Conservation (phyloP, 2,888 invertebrate genomes). For the Chymomyza amoena region DNA sequence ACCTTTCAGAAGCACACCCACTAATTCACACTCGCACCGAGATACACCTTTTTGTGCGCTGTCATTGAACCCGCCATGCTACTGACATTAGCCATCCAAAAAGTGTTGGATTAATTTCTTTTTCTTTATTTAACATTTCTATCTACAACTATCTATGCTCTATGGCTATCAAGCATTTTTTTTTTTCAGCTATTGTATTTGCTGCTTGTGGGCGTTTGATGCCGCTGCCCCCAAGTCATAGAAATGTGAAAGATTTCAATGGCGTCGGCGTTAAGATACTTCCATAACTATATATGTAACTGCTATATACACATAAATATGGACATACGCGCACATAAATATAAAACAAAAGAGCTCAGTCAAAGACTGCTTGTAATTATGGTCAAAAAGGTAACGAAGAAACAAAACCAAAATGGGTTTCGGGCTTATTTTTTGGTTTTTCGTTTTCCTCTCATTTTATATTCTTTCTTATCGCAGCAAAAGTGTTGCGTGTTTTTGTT, state of each 20-base stretch:
- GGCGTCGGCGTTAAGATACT: not conserved
- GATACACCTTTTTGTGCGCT: conserved; percentile 11
- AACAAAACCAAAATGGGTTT: not conserved
- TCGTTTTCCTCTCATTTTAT: conserved; percentile 31
- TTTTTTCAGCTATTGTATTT: not conserved
- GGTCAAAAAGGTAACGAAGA: conserved; percentile 8
- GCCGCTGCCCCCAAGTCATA: not conserved
- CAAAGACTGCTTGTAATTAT: conserved; percentile 32
- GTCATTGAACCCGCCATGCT: conserved; percentile 47
- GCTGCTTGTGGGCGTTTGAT: not conserved
- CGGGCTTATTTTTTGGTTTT: conserved; percentile 33
- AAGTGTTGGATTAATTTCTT: not conserved
- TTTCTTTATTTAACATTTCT: not conserved
- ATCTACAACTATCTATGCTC: not conserved
- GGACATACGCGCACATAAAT: not conserved
- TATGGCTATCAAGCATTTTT: conserved; percentile 1
- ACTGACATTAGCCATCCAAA: conserved; percentile 12
- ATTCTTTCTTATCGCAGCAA: not conserved
- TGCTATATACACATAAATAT: not conserved
- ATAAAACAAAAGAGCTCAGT: not conserved
- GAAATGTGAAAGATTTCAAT: not conserved
- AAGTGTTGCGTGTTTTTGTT: not conserved
- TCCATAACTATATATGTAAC: not conserved
- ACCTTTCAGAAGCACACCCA: not conserved
- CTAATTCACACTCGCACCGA: not conserved